Evolutionary conservation across 2,797 vertebrate species (phyloP), one percentile per base, ranked within the genome.

Genomic region (Diplodus puntazzo): DNA sequence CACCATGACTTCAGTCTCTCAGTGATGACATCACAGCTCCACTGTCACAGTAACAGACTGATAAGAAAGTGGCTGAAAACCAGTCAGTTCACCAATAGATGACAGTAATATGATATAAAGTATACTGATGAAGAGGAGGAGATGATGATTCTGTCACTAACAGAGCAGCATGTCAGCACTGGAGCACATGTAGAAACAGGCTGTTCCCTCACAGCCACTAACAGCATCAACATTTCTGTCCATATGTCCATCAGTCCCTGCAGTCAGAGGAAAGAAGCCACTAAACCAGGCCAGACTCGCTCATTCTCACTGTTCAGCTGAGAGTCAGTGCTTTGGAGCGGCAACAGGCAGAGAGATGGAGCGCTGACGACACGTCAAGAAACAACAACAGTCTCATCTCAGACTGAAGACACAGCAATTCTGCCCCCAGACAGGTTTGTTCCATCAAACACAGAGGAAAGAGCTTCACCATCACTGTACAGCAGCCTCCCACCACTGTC

Each of bases 401-500:
- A 74, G 25, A 39, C 67, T 45, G n/a, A 59, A 68, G 50, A 27
- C 27, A 65, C 43, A 9, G 58, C 49, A 57, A 49, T 12, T 61
- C 13, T 55, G 46, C 12, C 52, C 46, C 52, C 0, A 30, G 43
- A 11, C 50, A 62, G n/a, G 13, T 62, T 9, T 48, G n/a, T 10
- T n/a, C 43, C 49, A 70, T 62, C 10, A 59, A 65, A 61, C 50
- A 55, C 27, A 62, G 27, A 74, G 20, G 49, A 18, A 14, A 64
- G 20, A 14, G 10, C 27, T 20, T 34, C 2, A 45, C 11, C 54
- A 21, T 67, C 16, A 53, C 67, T 55, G 46, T 66, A 62, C 70
- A 64, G 67, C 67, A 75, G 39, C 55, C 27, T 73, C 12, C 34
- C 67, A 81, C 73, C 79, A 64, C 58, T 63, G 63, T 81, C 73